These are phyloP conservation scores for Murina feae DNA, from an alignment of 2,113 vertebrate species.

Conservation along the genomic window DNA sequence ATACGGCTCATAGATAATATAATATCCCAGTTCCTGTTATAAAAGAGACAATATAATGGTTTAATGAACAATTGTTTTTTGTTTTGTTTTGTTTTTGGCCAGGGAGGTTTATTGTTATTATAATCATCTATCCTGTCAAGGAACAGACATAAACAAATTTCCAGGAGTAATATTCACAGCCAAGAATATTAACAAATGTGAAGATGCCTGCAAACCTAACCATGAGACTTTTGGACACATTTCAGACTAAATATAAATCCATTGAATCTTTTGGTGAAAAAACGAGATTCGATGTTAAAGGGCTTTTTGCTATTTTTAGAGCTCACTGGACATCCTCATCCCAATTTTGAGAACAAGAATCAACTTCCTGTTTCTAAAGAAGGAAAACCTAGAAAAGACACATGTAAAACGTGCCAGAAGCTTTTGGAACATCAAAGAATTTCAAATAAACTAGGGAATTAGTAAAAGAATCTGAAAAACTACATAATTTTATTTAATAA, in stretches of 20 bases:
- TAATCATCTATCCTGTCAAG: not conserved
- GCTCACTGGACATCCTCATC: not conserved
- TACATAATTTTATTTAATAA: conserved; percentile 49
- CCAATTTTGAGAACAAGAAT: conserved; percentile 48
- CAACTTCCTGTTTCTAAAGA: conserved; percentile 61
- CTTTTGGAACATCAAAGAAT: conserved; percentile 50
- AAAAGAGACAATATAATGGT: not conserved
- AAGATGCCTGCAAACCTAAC: not conserved
- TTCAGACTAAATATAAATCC: not conserved
- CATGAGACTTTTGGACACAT: not conserved
- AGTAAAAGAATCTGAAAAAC: conserved; percentile 21
- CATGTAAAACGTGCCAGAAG: conserved; percentile 44
- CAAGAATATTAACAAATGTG: not conserved
- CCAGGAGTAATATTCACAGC: not conserved
- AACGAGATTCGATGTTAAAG: not conserved
- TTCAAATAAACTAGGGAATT: conserved; percentile 26
- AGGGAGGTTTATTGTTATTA: not conserved
- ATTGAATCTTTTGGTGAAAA: not conserved
- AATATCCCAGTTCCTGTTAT: not conserved
- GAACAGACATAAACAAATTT: conserved; percentile 4
- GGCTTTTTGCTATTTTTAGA: conserved; percentile 41
- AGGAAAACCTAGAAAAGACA: conserved; percentile 51
- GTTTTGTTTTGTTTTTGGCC: not conserved
- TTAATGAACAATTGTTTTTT: not conserved
- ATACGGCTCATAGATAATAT: not conserved